Evolutionary conservation across 2,113 vertebrate species (phyloP).

Genomic region (Malurus elegans): DNA sequence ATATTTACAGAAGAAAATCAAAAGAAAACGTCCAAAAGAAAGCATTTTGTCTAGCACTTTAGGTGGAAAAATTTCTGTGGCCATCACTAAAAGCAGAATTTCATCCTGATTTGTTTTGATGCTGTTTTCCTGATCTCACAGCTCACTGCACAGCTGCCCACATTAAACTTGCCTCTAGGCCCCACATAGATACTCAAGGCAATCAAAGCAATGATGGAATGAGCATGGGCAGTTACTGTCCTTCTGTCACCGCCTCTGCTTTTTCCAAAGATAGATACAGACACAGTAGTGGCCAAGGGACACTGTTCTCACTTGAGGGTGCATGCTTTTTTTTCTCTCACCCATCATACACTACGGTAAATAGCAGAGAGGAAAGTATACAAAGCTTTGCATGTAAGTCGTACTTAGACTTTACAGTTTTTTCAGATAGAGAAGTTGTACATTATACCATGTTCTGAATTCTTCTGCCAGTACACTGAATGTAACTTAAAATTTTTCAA

Average conservation of each 20-base stretch:
- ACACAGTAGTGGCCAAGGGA: background rate
- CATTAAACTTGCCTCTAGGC: background rate
- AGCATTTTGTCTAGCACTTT: background rate
- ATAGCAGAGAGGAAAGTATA: background rate
- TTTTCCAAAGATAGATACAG: background rate
- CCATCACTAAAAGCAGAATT: background rate
- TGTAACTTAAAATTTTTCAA: background rate
- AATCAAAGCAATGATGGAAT: background rate
- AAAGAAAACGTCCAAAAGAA: background rate
- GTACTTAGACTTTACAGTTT: background rate
- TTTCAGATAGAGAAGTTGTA: background rate
- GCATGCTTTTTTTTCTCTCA: background rate
- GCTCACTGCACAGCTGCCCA: background rate
- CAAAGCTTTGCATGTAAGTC: background rate
- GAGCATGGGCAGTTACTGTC: background rate
- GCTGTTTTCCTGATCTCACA: background rate
- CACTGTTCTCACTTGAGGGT: background rate
- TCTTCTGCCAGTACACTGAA: background rate
- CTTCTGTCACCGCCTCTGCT: background rate
- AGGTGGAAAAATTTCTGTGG: background rate
- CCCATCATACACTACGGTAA: fast-evolving
- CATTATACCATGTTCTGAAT: background rate
- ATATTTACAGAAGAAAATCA: background rate
- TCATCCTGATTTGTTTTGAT: background rate
- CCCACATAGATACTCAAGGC: background rate